Base-by-base conservation (phyloP, 2,888 invertebrate species). In the Leucoma salicis region DNA sequence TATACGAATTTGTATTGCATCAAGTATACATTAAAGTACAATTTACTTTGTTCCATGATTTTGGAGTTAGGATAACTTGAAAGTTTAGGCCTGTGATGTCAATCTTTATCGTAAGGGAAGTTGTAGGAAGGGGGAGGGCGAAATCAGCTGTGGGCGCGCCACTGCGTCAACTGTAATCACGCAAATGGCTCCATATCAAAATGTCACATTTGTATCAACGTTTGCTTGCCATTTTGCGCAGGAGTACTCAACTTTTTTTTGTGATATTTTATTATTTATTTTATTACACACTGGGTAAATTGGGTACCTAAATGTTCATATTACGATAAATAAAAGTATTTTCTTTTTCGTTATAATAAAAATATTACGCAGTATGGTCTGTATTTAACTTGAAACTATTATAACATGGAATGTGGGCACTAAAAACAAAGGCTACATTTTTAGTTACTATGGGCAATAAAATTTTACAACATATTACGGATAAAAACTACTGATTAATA, bases 51-150 rank as follows among this genome's bases (percentile, higher is more conserved):
- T 54, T 49, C 41, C 25, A 29, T 45, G 24, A 24, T 35, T 50
- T 52, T 66, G 63, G 77, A 80, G 77, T 79, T 86, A 82, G 71
- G 84, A 80, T 85, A 82, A 83, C 83, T 82, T 66, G 74, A 74
- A 80, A 78, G 73, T 82, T 80, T 80, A 57, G 80, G 74, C 78
- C 71, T 53, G 62, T 71, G 79, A 86, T 85, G 86, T 86, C 88
- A 87, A 88, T 88, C 87, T 88, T 87, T 89, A 87, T 84, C 83
- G 87, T 76, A 80, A 83, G 82, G 87, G 82, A 87, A 86, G 83
- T 83, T 76, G 78, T 77, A 71, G 72, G 70, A 62, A 74, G 78
- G 81, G 75, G 76, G 73, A 74, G 75, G 74, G 70, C 59, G 61
- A 58, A 63, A 59, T 58, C 61, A 65, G 73, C 44, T 52, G 70